Base-by-base conservation (phyloP, 1,140 invertebrate species). In the Penaeus vannamei region DNA sequence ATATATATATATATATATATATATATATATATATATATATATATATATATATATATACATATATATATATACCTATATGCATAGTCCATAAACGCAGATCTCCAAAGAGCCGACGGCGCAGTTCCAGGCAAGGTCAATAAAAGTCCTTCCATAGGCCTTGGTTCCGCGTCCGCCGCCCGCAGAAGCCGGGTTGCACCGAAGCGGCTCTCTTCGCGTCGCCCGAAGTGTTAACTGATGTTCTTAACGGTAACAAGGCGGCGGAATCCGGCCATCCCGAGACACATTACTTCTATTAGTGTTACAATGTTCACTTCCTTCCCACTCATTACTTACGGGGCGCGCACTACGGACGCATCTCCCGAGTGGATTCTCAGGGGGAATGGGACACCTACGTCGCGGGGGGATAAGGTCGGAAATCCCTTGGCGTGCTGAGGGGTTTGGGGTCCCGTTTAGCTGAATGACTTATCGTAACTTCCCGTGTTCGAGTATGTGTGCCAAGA, bases 301-400 rank as follows among this genome's bases (percentile, higher is more conserved):
- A 85, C 84, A 85, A 85, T 85, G 84, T 85, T 77, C 84, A 77
- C 84, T 85, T 77, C 84, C 84, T 85, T 76, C 84, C 66, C 84
- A 72, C 84, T 72, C 84, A 85, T 77, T 85, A 77, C 69, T 36
- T 32, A 72, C 32, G 61, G 66, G 60, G 32, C 7, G 23, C 1
- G 29, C 32, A n/a, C 32, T 77, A 20, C 42, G 12, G 36, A 22
- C 84, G 46, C 22, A 85, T 46, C 46, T 72, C 14, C 61, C 42
- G n/a, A 10, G 4, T 20, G 23, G 8, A 1, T 19, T n/a, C 19
- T 72, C 66, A 42, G 26, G 26, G 22, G 36, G 10, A 59, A 81
- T 46, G n/a, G 22, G n/a, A 59, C 36, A 36, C 79, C 46, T 23
- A n/a, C 53, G 20, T 81, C 36, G n/a, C 42, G 2, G 20, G 10